Conservation (phyloP, 1,140 invertebrate species). For the Dendroctonus ponderosae region DNA sequence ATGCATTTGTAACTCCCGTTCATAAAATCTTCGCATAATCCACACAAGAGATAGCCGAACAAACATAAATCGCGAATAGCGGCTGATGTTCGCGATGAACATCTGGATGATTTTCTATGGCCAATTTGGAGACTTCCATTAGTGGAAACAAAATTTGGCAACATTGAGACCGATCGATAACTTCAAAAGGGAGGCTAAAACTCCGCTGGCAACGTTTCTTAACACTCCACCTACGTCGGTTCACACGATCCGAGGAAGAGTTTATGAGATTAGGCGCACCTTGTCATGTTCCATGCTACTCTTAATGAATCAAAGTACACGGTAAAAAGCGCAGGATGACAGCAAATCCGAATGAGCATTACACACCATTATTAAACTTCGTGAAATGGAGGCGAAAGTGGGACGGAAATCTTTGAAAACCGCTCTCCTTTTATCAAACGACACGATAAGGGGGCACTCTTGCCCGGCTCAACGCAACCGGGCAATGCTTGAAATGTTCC, state of each 20-base stretch:
- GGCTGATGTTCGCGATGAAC: background rate
- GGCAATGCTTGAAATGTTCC: no score
- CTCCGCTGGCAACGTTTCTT: conserved; percentile 9
- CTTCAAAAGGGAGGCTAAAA: conserved; percentile 8
- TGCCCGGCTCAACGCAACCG: no score
- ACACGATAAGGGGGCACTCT: no score
- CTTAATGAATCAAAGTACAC: background rate
- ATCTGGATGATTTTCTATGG: background rate
- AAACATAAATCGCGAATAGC: background rate
- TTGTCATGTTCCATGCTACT: conserved; percentile 6
- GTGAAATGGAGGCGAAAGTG: no score
- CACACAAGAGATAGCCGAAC: no score
- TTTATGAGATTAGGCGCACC: conserved; percentile 15
- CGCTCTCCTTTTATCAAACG: no score
- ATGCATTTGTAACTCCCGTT: no score
- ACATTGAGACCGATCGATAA: conserved; percentile 16
- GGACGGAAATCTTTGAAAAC: no score
- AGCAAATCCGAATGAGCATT: no score
- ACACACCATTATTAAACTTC: no score
- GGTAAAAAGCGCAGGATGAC: no score
- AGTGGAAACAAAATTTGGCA: conserved; percentile 7
- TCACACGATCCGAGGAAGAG: conserved; percentile 6
- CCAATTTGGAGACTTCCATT: background rate
- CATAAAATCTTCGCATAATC: no score
- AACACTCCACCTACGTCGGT: conserved; percentile 13